phyloP scores from a whole-genome alignment of 2,113 vertebrate genomes.

The Perccottus glenii region DNA sequence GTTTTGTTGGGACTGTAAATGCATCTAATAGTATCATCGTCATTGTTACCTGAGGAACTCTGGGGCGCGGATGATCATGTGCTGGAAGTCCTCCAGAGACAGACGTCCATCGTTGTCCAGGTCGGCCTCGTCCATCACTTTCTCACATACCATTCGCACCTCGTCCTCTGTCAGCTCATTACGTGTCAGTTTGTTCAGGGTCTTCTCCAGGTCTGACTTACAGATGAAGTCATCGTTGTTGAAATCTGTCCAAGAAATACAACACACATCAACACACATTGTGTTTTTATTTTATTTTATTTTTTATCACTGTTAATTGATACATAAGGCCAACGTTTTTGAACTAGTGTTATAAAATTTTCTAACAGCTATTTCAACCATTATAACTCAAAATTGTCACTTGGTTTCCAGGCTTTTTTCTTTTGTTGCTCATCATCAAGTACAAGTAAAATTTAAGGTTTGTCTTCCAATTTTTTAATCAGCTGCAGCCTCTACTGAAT shows the following conservation, averaged over 20 bases:
- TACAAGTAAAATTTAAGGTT: no score
- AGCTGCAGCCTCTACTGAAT: no score
- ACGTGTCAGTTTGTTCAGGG: conserved; percentile 88
- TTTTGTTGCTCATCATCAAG: no score
- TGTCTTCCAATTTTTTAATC: no score
- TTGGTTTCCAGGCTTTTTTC: no score
- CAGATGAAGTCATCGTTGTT: conserved; percentile 96
- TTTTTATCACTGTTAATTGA: no score
- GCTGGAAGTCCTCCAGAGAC: conserved; percentile 94
- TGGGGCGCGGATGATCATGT: conserved; percentile 91
- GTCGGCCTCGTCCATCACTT: conserved; percentile 92
- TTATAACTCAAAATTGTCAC: no score
- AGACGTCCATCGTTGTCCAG: conserved; percentile 91
- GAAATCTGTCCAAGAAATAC: conserved; percentile 82
- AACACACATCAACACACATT: neutral
- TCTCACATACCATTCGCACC: conserved; percentile 91
- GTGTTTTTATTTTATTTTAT: no score
- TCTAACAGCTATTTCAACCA: no score
- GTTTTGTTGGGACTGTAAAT: no score
- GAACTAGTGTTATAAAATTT: no score
- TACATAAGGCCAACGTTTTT: no score
- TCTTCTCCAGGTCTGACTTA: conserved; percentile 92
- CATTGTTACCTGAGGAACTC: conserved; percentile 93
- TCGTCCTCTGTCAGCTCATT: conserved; percentile 91
- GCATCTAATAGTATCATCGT: neutral